A percentile compares a stretch with the other conserved stretches of the same genome.
Conservation (phyloP, 2,888 invertebrate genomes). For the Hirtodrosophila histrioides region DNA sequence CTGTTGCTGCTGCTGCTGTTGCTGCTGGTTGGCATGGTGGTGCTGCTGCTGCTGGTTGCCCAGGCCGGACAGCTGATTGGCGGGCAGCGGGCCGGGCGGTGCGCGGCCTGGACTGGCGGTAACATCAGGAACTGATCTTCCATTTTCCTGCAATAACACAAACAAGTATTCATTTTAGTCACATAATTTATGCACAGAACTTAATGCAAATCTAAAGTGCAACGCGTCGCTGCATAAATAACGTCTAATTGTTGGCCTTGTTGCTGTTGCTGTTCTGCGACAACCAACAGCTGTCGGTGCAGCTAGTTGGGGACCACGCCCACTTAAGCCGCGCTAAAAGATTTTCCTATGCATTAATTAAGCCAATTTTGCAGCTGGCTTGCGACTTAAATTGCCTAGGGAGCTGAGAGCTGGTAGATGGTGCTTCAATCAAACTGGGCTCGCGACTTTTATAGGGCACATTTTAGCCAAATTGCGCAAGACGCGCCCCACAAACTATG, state of each 20-base stretch:
- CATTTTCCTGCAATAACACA: constrained; percentile 89
- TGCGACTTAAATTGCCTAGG: constrained; percentile 7
- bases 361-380: constrained; percentile 34
- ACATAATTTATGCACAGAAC: constrained; percentile 38
- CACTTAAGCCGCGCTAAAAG: constrained; percentile 61
- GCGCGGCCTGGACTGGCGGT: constrained; percentile 95
- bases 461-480: constrained; percentile 32
- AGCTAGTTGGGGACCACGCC: constrained; percentile 3
- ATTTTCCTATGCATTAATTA: constrained; percentile 71
- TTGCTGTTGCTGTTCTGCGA: constrained; percentile 16
- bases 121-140: constrained; percentile 95
- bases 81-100: constrained; percentile 88
- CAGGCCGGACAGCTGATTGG: constrained; percentile 86
- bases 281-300: constrained; percentile 32
- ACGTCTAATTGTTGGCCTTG: constrained; percentile 44
- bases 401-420: neutral
- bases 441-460: constrained; percentile 26
- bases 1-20: constrained; percentile 82
- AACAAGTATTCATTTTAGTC: constrained; percentile 8
- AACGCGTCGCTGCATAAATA: constrained; percentile 66
- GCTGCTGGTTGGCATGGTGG: constrained; percentile 84
- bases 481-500: constrained; percentile 41
- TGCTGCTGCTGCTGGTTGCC: constrained; percentile 82
- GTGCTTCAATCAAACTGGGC: constrained; percentile 41
- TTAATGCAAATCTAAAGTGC: constrained; percentile 64